Evolutionary conservation across 2,113 vertebrate species (phyloP).

Genomic region (Oenanthe oenanthe): DNA sequence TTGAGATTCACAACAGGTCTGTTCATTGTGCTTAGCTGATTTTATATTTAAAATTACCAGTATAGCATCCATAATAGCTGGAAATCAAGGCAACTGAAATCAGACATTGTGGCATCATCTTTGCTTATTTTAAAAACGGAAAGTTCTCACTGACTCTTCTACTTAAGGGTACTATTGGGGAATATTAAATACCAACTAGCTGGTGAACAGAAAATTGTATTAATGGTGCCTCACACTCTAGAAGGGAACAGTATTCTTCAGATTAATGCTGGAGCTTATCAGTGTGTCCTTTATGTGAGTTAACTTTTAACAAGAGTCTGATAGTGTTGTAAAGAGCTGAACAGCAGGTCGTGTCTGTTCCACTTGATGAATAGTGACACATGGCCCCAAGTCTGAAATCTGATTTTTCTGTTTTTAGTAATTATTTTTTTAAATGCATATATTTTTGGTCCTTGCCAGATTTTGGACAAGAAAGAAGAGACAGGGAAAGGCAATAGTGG

Average conservation of each 20-base stretch:
- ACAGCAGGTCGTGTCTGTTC: accelerated
- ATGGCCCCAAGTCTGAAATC: not conserved
- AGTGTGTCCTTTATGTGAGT: not conserved
- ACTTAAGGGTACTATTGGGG: not conserved
- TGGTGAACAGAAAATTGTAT: not conserved
- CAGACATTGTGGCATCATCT: not conserved
- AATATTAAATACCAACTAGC: not conserved
- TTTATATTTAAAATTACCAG: not conserved
- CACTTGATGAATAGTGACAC: not conserved
- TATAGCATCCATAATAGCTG: not conserved
- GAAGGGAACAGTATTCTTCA: not conserved
- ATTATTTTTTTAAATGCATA: not conserved
- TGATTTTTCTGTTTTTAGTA: not conserved
- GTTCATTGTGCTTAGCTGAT: not conserved
- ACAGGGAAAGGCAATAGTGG: not conserved
- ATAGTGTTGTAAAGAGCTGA: not conserved
- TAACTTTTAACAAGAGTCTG: not conserved
- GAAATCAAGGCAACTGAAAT: not conserved
- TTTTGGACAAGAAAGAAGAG: not conserved
- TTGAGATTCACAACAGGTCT: not conserved
- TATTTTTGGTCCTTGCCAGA: not conserved
- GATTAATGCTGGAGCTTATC: not conserved
- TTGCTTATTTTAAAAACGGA: not conserved
- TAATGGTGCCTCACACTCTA: not conserved
- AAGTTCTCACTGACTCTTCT: not conserved